Evolutionary conservation across 2,797 vertebrate species (phyloP), one percentile per base, ranked within the genome.

Genomic region (Neosilurus hyrtlii): DNA sequence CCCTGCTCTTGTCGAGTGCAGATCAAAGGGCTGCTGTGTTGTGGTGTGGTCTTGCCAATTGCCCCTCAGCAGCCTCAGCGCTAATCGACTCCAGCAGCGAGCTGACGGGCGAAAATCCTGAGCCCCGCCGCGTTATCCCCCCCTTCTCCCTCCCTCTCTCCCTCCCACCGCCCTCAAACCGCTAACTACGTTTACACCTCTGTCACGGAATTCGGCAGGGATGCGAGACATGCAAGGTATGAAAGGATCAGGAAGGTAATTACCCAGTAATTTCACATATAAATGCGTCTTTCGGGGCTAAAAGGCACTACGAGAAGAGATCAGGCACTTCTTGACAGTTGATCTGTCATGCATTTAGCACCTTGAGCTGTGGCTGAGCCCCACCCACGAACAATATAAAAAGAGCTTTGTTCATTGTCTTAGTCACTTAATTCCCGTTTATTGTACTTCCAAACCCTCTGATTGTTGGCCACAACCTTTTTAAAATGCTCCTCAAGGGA

Each of bases 261-360:
- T 93, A 93, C 91, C 87, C 87, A 89, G 91, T 92, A 91, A 92
- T 90, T 94, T 92, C 90, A 91, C 89, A 90, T 89, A 84, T 91
- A 88, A 92, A 90, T 86, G 86, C 89, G 89, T 86, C 84, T 67
- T 90, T 91, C 91, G 90, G 86, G 74, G 88, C 89, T 85, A 77
- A 89, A 89, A 91, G 90, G 80, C 83, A 83, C 84, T 86, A 61
- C 87, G 87, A 91, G 89, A 90, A 87, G 22, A 68, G 86, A 89
- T 90, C 87, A 90, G 90, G 90, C 83, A 80, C 87, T 89, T 80
- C 70, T 82, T 82, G 86, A 86, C 85, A 91, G 88, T 87, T 87
- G 77, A 72, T 82, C 83, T 82, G 83, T 86, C 87, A 89, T 84
- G 88, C 88, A 79, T 86, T 86, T 89, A 86, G 76, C 80, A 84